Evolutionary conservation across 2,797 vertebrate species (phyloP).

Genomic region (Amphiprion clarkii): DNA sequence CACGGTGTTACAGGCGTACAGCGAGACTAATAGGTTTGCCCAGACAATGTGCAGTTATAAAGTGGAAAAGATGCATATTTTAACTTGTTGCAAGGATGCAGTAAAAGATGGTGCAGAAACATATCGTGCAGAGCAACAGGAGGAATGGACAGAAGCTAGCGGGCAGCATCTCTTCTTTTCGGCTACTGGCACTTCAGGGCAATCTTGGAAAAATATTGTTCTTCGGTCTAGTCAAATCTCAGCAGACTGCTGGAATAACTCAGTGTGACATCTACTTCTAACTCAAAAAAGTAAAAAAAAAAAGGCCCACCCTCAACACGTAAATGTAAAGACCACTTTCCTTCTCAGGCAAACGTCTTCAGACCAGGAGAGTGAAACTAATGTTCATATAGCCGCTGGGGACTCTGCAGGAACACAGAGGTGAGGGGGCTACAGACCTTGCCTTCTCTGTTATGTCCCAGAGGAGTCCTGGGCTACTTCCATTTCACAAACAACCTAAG

Average conservation of each 20-base stretch:
- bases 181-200: conserved; percentile 69
- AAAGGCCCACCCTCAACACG: conserved; percentile 53
- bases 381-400: conserved; percentile 58
- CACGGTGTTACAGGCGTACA: conserved; percentile 9
- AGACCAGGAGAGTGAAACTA: conserved; percentile 59
- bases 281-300: conserved; percentile 67
- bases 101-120: conserved; percentile 21
- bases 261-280: conserved; percentile 80
- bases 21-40: conserved; percentile 12
- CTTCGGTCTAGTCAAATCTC: conserved; percentile 83
- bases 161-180: conserved; percentile 60
- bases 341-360: conserved; percentile 47
- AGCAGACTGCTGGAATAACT: conserved; percentile 83
- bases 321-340: conserved; percentile 38
- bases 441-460: conserved; percentile 81
- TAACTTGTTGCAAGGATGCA: conserved; percentile 11
- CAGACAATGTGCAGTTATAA: conserved; percentile 18
- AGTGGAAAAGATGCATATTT: conserved; percentile 25
- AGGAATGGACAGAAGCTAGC: conserved; percentile 61
- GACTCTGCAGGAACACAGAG: conserved; percentile 75
- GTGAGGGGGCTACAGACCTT: conserved; percentile 76
- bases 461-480: conserved; percentile 77
- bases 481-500: conserved; percentile 86
- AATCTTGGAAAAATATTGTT: conserved; percentile 89
- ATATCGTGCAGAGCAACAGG: conserved; percentile 33